Base-by-base conservation (phyloP, 64 coral and sea anemone genomes). In the Dendronephthya gigantea region DNA sequence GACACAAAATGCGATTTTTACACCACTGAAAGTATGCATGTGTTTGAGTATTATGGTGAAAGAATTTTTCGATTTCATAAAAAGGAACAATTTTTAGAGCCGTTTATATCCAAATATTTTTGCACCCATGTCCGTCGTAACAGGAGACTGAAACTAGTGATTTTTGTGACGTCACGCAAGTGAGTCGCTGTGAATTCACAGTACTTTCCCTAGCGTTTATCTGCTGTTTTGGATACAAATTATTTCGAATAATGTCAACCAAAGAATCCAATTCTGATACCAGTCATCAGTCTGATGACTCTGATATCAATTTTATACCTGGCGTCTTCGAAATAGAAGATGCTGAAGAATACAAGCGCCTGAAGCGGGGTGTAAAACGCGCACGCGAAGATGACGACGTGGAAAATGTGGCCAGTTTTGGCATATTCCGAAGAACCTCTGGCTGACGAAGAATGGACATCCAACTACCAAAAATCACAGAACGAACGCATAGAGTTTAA, bases 401-500 rank as follows among this genome's bases (percentile, higher is more conserved):
- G 66, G 30, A 70, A 31, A n/a, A 25, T 55, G 17, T 55, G 10
- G 10, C 10, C 10, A 17, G 10, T 55, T 55, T 10, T 17, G n/a
- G 41, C 58, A 66, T 66, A 66, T 66, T 22, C 58, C 22, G 58
- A 66, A 66, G 82, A 83, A 40, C 82, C 82, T 83, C 48, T 83
- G 48, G 82, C 82, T 45, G 82, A 83, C 36, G 82, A 83, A 29
- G 82, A 33, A 33, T 83, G 83, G 83, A 39, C 52, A 55, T n/a
- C 50, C 3, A 85, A 49, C 36, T 85, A 85, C 41, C 14, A 85
- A 39, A 23, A 48, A 49, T 43, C 23, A 85, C 45, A 85, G 51
- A 39, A 85, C 17, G 83, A 85, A 85, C 83, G 83, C 23, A 48
- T 85, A 85, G 83, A 85, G 22, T 66, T 66, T 66, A 17, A 66